Evolutionary conservation across 2,797 vertebrate genomes (phyloP), one percentile per base, ranked within the genome.

Genomic region (Syngnathus rostellatus): DNA sequence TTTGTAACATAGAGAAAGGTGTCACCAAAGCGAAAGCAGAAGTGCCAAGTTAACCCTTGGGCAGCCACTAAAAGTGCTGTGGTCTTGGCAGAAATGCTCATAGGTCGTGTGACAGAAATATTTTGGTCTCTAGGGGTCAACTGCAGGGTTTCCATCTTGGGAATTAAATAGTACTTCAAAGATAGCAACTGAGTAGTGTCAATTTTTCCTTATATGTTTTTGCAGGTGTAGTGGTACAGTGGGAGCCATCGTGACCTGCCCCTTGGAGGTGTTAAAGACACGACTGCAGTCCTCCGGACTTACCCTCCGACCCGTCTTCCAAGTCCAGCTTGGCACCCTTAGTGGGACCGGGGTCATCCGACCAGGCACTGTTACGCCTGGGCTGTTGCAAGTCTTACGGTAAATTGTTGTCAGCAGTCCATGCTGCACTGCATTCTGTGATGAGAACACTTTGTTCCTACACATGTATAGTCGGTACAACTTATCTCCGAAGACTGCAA

Each of bases 181-280:
- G 12, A 57, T 57, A 17, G 6, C 55, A 57, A 57, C 55, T 17
- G 14, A 57, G 8, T 57, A 38, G 12, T 57, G 25, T 37, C 31
- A 31, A 31, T 31, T 31, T 31, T 31, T 31, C 31, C 31, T 31
- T 31, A 31, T 31, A 31, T 31, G 31, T 31, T 31, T 66, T 45
- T 46, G 41, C 88, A 99, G 97, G 80, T 99, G 97, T 38, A 96
- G 96, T 69, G 96, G 96, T 74, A 99, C 96, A 0, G 92, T 98
- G 70, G 96, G 97, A 70, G 96, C 97, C 84, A 94, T 99, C 60
- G 88, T 96, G 72, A 99, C 96, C 0, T 98, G 96, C 72, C 97
- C 96, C 2, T 87, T 99, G 41, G 96, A 99, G 86, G 96, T 99
- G 72, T 88, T 98, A 72, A 99, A 99, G 88, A 99, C 95, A 0